phyloP scores from a whole-genome alignment of 1,140 invertebrate species.

The Propsilocerus akamusi region DNA sequence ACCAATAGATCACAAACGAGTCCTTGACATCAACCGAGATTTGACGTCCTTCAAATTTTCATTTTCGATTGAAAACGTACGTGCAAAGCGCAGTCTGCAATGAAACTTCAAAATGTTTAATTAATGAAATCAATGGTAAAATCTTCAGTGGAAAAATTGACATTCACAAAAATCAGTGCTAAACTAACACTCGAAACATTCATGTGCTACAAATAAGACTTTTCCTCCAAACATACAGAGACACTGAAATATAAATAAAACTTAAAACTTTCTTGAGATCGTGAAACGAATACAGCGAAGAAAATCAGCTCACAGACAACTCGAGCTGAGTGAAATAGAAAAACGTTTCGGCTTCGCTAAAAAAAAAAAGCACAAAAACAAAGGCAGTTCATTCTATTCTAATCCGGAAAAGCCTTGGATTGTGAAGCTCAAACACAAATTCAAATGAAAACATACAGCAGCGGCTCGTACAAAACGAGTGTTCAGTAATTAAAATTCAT shows the following conservation, averaged over 20 bases:
- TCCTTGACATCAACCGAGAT: neutral
- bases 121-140: neutral
- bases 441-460: neutral
- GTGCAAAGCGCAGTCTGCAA: neutral
- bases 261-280: neutral
- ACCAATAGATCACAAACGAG: neutral
- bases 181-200: slow-evolving; percentile 3
- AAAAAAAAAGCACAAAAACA: neutral
- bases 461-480: neutral
- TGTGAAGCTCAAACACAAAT: neutral
- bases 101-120: neutral
- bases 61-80: no score
- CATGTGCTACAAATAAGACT: neutral
- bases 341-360: neutral
- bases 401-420: slow-evolving; percentile 1
- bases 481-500: neutral
- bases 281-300: neutral
- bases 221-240: neutral
- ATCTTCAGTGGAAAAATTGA: neutral
- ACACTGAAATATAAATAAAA: neutral
- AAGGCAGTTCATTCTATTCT: neutral
- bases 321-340: neutral
- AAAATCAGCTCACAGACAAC: neutral
- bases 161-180: neutral
- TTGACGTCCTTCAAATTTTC: neutral